phyloP scores from a whole-genome alignment of 2,797 vertebrate species.

The Graptemys geographica region DNA sequence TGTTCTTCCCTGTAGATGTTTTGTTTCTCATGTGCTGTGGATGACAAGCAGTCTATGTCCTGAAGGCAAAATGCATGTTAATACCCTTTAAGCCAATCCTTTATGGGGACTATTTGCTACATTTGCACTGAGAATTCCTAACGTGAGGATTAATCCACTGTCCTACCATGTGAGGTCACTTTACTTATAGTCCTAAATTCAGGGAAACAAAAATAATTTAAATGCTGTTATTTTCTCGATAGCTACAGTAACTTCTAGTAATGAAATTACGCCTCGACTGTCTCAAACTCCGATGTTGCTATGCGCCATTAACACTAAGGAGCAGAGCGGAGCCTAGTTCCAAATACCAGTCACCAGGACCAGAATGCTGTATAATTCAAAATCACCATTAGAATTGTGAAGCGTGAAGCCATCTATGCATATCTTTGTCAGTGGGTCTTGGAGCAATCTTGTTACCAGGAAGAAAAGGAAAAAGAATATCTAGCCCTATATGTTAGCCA shows the following conservation, averaged over 20 bases:
- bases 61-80: accelerated
- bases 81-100: background rate
- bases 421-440: no score
- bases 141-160: accelerated
- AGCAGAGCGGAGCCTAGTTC: background rate
- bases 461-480: background rate
- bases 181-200: background rate
- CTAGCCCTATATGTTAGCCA: no score
- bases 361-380: background rate
- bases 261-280: accelerated
- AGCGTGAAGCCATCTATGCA: background rate
- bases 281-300: background rate
- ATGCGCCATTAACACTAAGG: no score
- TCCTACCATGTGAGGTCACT: background rate
- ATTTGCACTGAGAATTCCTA: background rate
- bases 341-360: background rate
- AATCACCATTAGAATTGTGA: background rate
- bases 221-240: background rate
- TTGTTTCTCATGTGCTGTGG: accelerated
- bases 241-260: background rate
- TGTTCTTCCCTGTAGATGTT: accelerated
- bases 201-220: background rate
- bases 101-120: background rate
- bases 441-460: no score
- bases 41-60: background rate